Percentiles rank a stretch among this genome's conserved stretches.
These are phyloP conservation scores for Nemotelus pantherinus DNA, from an alignment of 2,888 invertebrate genomes.

Conservation along the genomic window DNA sequence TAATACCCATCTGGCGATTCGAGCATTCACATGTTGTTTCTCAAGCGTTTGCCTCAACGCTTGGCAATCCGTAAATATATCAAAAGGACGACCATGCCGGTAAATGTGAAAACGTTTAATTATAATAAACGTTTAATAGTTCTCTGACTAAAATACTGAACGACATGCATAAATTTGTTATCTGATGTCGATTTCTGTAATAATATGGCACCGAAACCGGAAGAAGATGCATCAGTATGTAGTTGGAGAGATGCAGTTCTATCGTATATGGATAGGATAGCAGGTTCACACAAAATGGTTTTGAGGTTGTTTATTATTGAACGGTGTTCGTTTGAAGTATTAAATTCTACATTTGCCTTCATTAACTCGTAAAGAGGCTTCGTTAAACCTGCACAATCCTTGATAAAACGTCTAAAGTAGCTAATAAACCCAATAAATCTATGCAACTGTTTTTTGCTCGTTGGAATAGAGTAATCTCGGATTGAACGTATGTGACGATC, in stretches of 20 bases:
- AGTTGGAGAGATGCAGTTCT: constrained; percentile 51
- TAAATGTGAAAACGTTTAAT: constrained; percentile 55
- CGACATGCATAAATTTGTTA: constrained; percentile 58
- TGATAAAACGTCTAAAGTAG: too few relatives aligned
- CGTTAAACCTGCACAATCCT: too few relatives aligned
- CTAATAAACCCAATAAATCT: too few relatives aligned
- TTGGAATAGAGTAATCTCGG: too few relatives aligned
- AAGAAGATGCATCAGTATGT: constrained; percentile 58
- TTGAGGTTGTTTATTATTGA: background rate
- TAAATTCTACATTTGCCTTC: too few relatives aligned
- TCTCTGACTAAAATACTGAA: constrained; percentile 44
- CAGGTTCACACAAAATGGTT: background rate
- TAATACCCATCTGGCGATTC: constrained; percentile 56
- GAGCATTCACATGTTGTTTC: constrained; percentile 56
- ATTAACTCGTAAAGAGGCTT: too few relatives aligned
- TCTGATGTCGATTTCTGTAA: constrained; percentile 56
- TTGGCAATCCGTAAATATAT: constrained; percentile 56
- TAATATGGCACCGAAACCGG: constrained; percentile 57
- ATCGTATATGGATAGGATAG: background rate
- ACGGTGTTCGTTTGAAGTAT: background rate
- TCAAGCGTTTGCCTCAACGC: constrained; percentile 54
- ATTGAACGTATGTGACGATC: too few relatives aligned
- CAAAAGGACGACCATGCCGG: constrained; percentile 54
- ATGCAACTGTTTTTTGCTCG: too few relatives aligned
- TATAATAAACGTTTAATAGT: constrained; percentile 55